phyloP scores from a whole-genome alignment of 1,140 invertebrate genomes.

The Drosophila ficusphila region DNA sequence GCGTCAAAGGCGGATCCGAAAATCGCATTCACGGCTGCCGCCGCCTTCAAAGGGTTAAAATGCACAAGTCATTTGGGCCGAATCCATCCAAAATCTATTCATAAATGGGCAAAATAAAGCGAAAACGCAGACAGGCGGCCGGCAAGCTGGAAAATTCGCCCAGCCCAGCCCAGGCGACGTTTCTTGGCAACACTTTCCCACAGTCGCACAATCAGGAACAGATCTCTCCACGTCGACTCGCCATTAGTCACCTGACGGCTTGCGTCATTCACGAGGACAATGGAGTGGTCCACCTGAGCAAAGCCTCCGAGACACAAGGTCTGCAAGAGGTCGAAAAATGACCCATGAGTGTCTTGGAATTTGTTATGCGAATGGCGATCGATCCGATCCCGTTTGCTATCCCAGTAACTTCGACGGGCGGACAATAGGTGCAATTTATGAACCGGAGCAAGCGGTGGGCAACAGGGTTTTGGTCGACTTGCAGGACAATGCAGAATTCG shows the following conservation, averaged over 20 bases:
- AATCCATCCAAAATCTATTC: conserved; percentile 57
- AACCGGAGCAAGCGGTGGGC: conserved; percentile 46
- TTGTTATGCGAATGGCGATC: conserved; percentile 57
- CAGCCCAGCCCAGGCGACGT: no score
- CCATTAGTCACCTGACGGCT: conserved; percentile 71
- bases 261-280: conserved; percentile 78
- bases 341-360: conserved; percentile 38
- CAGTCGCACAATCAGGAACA: conserved; percentile 20
- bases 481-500: conserved; percentile 59
- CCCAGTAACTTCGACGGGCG: conserved; percentile 60
- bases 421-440: conserved; percentile 64
- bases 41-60: conserved; percentile 60
- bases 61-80: conserved; percentile 60
- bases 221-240: conserved; percentile 49
- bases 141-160: not conserved
- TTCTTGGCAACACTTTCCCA: conserved; percentile 51
- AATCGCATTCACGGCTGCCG: conserved; percentile 22
- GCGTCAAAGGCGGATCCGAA: conserved; percentile 45
- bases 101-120: conserved; percentile 31
- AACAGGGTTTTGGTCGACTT: conserved; percentile 35
- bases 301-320: conserved; percentile 52
- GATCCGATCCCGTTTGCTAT: conserved; percentile 54
- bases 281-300: conserved; percentile 57
- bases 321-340: conserved; percentile 33
- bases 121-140: not conserved